Percentiles rank a stretch among this genome's conserved stretches.
phyloP scores from a whole-genome alignment of 2,113 vertebrate species.

The Rhegmatorhina hoffmannsi region DNA sequence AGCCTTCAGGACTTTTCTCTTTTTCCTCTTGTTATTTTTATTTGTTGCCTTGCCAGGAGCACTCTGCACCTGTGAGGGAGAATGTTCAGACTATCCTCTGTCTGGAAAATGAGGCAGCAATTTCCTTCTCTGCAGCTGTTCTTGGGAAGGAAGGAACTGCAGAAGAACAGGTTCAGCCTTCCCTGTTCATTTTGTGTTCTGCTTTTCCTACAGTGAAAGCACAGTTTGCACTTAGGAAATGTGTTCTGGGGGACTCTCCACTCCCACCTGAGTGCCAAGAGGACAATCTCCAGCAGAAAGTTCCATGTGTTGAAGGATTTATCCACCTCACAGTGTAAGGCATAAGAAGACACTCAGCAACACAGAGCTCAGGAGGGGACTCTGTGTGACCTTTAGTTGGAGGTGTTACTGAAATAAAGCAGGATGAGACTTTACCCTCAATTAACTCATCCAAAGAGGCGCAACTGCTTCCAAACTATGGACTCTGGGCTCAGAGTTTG shows the following conservation, averaged over 20 bases:
- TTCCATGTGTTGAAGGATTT: not conserved
- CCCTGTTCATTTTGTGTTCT: not conserved
- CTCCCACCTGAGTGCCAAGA: not conserved
- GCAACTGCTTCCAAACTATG: not conserved
- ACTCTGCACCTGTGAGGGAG: not conserved
- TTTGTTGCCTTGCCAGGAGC: not conserved
- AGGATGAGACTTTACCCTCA: not conserved
- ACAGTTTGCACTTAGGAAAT: not conserved
- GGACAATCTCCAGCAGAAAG: not conserved
- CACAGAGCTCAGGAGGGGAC: fast-evolving
- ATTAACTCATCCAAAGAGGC: not conserved
- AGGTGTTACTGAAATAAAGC: not conserved
- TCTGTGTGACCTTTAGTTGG: not conserved
- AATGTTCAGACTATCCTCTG: not conserved
- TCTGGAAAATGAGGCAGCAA: not conserved
- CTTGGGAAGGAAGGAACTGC: not conserved
- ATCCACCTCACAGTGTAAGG: not conserved
- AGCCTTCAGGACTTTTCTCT: not conserved
- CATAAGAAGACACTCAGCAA: not conserved
- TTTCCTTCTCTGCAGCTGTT: not conserved
- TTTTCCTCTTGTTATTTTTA: not conserved
- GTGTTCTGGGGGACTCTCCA: not conserved
- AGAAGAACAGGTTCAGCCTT: not conserved
- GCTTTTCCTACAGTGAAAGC: not conserved
- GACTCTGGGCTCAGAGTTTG: not conserved